Evolutionary conservation across 2,888 invertebrate genomes (phyloP), one percentile per base, ranked within the genome.

Genomic region (Drosophila leonis): DNA sequence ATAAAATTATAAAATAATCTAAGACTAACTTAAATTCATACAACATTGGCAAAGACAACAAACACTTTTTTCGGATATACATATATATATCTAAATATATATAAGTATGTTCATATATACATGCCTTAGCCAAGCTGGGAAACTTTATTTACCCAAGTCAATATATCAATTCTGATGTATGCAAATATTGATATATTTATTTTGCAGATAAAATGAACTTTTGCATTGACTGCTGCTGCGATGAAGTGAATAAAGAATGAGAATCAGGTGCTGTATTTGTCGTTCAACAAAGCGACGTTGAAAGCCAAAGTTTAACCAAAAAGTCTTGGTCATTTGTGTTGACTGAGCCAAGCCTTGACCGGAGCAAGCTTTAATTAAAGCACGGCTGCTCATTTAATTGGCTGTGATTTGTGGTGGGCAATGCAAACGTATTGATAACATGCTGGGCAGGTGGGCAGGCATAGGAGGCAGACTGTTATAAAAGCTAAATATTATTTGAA

Each of bases 381-480:
- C 65, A 80, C 72, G 83, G 75, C 84, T 80, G 78, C 72, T 64
- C 75, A 83, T 88, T 88, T 86, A 88, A 85, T 88, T 85, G 83
- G 62, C 83, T 83, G 81, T 83, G 83, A 83, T 83, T 83, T 83
- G 83, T 82, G 88, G 83, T 71, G 70, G 60, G 61, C 68, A 71
- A 57, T 63, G 78, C 75, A 69, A 78, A 70, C 78, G 86, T 86
- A 88, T 83, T 88, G 80, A 85, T 85, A 72, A 52, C 83, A 55
- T 55, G 37, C 51, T 24, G 20, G 20, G 5, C 41, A 42, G 41
- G 35, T 1, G n/a, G 56, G 9, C 18, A 10, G 24, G 7, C 4
- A 7, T 15, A 10, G 35, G 20, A 10, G 52, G 27, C 35, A n/a
- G 20, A 2, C 20, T 13, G 41, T 27, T 44, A 39, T 42, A 64